Evolutionary conservation across 2,113 vertebrate species (phyloP).

Genomic region (Noctilio leporinus): DNA sequence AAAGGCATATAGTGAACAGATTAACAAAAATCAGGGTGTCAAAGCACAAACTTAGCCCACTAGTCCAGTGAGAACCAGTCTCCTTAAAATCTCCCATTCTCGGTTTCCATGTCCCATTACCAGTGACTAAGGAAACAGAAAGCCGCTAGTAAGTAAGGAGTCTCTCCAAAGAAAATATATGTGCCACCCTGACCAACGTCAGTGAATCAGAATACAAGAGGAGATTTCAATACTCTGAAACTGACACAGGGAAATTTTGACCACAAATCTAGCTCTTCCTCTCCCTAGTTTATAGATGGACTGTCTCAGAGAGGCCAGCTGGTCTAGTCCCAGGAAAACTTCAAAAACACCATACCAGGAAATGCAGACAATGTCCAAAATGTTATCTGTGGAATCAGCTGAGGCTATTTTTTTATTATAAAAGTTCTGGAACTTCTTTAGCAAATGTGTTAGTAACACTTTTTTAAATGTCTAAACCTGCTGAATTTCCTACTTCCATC

Average conservation of each 20-base stretch:
- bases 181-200: not conserved
- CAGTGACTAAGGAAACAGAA: not conserved
- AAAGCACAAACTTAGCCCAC: not conserved
- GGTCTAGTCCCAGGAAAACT: not conserved
- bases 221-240: not conserved
- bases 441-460: conserved; percentile 6
- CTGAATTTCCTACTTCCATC: conserved; percentile 16
- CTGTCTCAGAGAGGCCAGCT: not conserved
- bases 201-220: not conserved
- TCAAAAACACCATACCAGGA: conserved; percentile 27
- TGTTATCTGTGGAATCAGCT: not conserved
- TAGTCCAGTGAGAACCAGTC: not conserved
- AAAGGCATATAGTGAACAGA: not conserved
- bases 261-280: not conserved
- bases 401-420: not conserved
- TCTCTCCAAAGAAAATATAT: not conserved
- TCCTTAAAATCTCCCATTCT: not conserved
- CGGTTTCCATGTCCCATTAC: not conserved
- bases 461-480: conserved; percentile 37
- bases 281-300: not conserved
- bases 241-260: not conserved
- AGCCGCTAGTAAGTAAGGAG: not conserved
- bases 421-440: conserved; percentile 32
- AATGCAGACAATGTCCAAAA: not conserved
- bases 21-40: not conserved